A percentile compares a stretch with the other conserved stretches of the same genome.
Conservation (phyloP, 2,888 invertebrate species). For the Dicranocentrus wangi region DNA sequence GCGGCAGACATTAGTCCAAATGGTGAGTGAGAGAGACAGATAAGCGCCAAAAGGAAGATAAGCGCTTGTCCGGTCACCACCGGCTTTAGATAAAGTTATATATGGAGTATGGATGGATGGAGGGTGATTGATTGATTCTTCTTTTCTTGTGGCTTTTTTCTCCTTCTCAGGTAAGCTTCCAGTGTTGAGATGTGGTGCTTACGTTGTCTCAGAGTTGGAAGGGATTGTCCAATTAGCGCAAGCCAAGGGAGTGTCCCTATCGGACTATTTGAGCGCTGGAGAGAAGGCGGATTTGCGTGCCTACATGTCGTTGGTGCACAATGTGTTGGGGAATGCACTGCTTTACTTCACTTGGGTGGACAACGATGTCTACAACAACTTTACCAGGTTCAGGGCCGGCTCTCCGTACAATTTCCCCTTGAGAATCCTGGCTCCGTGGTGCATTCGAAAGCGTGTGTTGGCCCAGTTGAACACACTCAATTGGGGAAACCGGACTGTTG, state of each 20-base stretch:
- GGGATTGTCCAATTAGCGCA: conserved; percentile 81
- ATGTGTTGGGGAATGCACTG: conserved; percentile 90
- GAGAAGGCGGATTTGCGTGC: conserved; percentile 94
- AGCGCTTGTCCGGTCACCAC: not conserved
- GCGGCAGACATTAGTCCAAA: conserved; percentile 98
- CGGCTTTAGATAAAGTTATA: no score
- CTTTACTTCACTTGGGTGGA: conserved; percentile 71
- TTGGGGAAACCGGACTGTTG: conserved; percentile 86
- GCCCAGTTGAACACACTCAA: conserved; percentile 85
- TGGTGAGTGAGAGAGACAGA: conserved; percentile 74
- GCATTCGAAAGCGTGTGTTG: conserved; percentile 82
- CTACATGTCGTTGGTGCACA: conserved; percentile 91
- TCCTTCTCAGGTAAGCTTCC: conserved; percentile 87
- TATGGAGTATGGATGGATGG: no score
- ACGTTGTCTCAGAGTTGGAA: conserved; percentile 91
- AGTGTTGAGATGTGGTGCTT: conserved; percentile 91
- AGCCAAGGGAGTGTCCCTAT: conserved; percentile 82
- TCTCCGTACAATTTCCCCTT: conserved; percentile 96
- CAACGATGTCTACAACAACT: conserved; percentile 77
- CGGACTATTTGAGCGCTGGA: conserved; percentile 81
- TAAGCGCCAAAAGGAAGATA: not conserved
- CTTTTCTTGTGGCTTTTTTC: no score
- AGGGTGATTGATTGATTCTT: no score
- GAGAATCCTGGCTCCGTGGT: conserved; percentile 85
- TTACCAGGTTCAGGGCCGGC: conserved; percentile 89